A percentile compares a stretch with the other conserved stretches of the same genome.
Conservation (phyloP, 2,113 vertebrate species). For the Passer montanus region DNA sequence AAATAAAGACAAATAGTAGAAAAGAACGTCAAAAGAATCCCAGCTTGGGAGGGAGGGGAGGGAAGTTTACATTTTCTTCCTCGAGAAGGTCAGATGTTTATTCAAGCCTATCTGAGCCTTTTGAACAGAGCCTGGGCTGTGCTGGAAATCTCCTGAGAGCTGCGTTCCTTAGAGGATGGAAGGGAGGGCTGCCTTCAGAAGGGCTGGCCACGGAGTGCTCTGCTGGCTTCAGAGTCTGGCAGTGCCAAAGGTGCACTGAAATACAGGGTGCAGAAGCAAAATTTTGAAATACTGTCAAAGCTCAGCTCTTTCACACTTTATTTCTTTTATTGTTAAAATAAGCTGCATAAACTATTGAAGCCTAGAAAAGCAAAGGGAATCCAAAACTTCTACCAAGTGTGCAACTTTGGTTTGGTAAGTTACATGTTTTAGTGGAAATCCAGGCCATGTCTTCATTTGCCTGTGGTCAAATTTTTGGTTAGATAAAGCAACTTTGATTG, state of each 20-base stretch:
- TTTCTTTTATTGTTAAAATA: background rate
- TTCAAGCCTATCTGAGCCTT: slow-evolving; percentile 34
- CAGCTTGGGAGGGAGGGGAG: background rate
- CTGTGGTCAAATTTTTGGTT: background rate
- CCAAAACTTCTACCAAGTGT: background rate
- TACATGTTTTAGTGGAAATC: background rate
- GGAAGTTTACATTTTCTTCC: slow-evolving; percentile 13
- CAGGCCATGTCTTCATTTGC: background rate
- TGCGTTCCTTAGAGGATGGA: background rate
- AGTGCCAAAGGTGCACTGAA: background rate
- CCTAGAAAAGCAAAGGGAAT: background rate
- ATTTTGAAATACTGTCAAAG: background rate
- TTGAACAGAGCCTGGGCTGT: slow-evolving; percentile 5
- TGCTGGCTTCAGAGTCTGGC: background rate
- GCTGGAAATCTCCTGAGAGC: slow-evolving; percentile 28
- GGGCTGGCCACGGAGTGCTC: accelerated
- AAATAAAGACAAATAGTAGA: slow-evolving; percentile 36
- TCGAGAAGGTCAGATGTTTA: slow-evolving; percentile 32
- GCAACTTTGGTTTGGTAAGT: background rate
- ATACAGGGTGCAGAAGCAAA: background rate
- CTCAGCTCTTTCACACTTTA: background rate
- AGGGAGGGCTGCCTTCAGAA: background rate
- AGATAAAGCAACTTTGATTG: background rate
- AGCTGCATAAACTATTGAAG: background rate
- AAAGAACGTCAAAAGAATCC: slow-evolving; percentile 23